phyloP scores from a whole-genome alignment of 2,113 vertebrate genomes.

The Gasterosteus aculeatus region DNA sequence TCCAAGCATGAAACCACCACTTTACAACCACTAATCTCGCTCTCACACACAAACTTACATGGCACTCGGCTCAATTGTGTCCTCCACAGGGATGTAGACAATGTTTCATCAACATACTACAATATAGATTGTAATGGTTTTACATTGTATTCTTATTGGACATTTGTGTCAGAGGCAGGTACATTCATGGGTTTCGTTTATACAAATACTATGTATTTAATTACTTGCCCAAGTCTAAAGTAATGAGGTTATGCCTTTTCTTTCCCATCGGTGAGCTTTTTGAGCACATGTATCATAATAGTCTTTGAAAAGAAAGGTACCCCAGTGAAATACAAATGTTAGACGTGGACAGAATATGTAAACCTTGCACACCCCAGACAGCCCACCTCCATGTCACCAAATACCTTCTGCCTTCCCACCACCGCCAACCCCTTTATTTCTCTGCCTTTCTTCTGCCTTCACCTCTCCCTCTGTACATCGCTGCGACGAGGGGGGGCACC shows the following conservation, averaged over 20 bases:
- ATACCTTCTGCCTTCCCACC: constrained; percentile 48
- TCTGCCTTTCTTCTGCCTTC: constrained; percentile 28
- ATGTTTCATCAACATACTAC: not conserved
- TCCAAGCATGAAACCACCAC: constrained; percentile 22
- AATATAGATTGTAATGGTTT: not conserved
- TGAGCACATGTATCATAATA: not conserved
- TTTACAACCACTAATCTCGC: not conserved
- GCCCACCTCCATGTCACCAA: constrained; percentile 53
- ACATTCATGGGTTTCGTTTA: no score
- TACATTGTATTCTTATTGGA: not conserved
- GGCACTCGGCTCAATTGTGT: not conserved
- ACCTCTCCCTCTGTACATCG: constrained; percentile 17
- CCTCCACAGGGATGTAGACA: not conserved
- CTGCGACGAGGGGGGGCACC: constrained; percentile 28
- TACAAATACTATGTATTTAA: no score
- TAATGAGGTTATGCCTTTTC: no score
- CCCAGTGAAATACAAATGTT: constrained; percentile 40
- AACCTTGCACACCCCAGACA: constrained; percentile 58
- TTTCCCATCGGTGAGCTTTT: not conserved
- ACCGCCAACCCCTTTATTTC: constrained; percentile 40
- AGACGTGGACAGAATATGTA: constrained; percentile 41
- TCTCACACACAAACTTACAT: not conserved
- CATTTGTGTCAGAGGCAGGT: not conserved
- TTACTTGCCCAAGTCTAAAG: no score
- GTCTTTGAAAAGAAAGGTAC: not conserved